Conservation (phyloP, 2,113 vertebrate species). For the Salvelinus sp. region DNA sequence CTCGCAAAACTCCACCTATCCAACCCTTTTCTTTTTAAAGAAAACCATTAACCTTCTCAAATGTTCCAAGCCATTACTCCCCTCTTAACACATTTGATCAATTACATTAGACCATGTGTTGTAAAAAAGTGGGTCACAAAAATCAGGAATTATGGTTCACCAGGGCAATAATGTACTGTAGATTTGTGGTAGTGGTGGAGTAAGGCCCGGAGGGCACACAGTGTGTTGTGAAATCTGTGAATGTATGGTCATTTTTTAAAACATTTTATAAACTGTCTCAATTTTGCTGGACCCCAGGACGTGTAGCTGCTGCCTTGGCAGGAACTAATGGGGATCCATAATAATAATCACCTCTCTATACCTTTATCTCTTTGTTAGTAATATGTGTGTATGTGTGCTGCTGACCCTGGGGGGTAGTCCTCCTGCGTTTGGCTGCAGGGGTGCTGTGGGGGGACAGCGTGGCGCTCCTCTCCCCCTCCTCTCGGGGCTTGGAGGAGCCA, state of each 20-base stretch:
- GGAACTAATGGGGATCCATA: no score
- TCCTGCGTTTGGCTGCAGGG: slow-evolving; percentile 59
- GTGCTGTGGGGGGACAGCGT: background rate
- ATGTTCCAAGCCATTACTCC: background rate
- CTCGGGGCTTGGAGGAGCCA: slow-evolving; percentile 31
- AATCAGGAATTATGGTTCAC: no score
- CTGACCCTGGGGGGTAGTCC: slow-evolving; percentile 42
- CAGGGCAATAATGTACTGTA: no score
- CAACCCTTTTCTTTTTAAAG: background rate
- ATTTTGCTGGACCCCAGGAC: no score
- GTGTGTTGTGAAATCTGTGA: no score
- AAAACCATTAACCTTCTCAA: background rate
- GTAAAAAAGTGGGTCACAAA: no score
- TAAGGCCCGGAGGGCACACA: no score
- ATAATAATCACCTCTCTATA: no score
- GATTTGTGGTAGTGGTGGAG: no score
- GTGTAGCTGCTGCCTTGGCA: no score
- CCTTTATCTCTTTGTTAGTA: background rate
- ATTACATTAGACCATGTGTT: background rate
- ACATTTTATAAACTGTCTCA: no score
- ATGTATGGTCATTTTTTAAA: no score
- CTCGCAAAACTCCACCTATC: background rate
- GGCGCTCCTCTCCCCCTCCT: slow-evolving; percentile 10
- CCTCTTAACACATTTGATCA: background rate
- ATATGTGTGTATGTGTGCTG: background rate